Evolutionary conservation across 2,113 vertebrate species (phyloP).

Genomic region (Zosterops hypoxanthus): DNA sequence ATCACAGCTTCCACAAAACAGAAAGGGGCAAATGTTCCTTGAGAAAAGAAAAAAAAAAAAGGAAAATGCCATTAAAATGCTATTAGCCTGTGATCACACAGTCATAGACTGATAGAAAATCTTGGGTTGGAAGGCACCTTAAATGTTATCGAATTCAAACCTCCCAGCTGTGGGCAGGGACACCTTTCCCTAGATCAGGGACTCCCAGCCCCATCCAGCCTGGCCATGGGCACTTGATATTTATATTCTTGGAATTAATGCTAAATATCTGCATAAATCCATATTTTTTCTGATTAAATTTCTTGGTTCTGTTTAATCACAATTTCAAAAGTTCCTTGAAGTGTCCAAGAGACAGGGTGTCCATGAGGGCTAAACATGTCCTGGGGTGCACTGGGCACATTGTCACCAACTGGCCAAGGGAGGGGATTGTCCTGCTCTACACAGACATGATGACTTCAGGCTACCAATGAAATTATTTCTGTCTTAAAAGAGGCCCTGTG

Average conservation of each 20-base stretch:
- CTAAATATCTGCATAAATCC: no score
- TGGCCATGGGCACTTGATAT: not conserved
- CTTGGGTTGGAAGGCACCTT: not conserved
- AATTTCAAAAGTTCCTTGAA: no score
- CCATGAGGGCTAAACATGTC: rapidly evolving
- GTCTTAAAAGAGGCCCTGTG: not conserved
- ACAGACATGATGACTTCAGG: not conserved
- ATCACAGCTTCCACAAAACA: not conserved
- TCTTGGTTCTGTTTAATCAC: no score
- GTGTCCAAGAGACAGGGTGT: not conserved
- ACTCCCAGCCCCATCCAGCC: not conserved
- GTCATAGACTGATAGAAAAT: not conserved
- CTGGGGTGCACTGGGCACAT: not conserved
- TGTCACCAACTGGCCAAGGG: rapidly evolving
- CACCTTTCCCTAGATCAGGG: not conserved
- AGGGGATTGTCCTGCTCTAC: not conserved
- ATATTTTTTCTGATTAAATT: no score
- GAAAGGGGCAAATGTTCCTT: not conserved
- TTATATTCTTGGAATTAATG: no score
- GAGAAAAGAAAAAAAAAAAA: rapidly evolving
- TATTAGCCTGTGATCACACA: not conserved
- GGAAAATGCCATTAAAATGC: not conserved
- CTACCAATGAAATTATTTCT: not conserved
- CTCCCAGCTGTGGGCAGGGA: not conserved
- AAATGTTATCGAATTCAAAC: not conserved